Evolutionary conservation across 2,797 vertebrate genomes (phyloP), one percentile per base, ranked within the genome.

Genomic region (Anas capensis): DNA sequence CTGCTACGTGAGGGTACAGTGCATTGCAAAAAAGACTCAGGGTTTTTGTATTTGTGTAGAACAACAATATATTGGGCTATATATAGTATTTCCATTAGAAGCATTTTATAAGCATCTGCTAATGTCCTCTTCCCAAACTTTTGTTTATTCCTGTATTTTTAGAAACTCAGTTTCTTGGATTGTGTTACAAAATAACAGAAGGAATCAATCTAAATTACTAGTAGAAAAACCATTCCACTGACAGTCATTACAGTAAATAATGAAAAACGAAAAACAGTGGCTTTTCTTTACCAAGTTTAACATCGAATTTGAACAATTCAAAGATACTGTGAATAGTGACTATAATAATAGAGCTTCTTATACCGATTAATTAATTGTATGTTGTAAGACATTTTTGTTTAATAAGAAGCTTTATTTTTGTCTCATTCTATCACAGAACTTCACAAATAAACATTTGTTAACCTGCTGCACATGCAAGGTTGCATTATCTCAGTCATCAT

Each of bases 111-210:
- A 91, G 66, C 19, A 88, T 60, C n/a, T 83, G 51, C 46, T 61
- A 81, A 72, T 76, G 86, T 5, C 8, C 27, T 57, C 77, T 82
- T 80, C 54, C 64, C 44, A 80, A 92, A 79, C 16, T 70, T 86
- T 38, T 44, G 36, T 70, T 77, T 56, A 70, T 86, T 44, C 61
- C 21, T 86, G 27, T 81, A 14, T 82, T 86, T 92, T 84, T 68
- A 88, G 66, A 70, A 90, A 82, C 6, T 73, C 38, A 24, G 14
- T 78, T 95, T 89, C 66, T 83, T 92, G 44, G 40, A 87, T 85
- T 89, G 66, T 93, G 29, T 70, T 90, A 65, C 6, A 19, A 83
- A 91, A 36, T 72, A 94, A 88, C 15, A 27, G 57, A 80, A 91
- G 46, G 57, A 78, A 75, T 81, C 27, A 58, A 23, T 71, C 48